Evolutionary conservation across 1,140 invertebrate species (phyloP).

Genomic region (Pseudomyrmex gracilis): DNA sequence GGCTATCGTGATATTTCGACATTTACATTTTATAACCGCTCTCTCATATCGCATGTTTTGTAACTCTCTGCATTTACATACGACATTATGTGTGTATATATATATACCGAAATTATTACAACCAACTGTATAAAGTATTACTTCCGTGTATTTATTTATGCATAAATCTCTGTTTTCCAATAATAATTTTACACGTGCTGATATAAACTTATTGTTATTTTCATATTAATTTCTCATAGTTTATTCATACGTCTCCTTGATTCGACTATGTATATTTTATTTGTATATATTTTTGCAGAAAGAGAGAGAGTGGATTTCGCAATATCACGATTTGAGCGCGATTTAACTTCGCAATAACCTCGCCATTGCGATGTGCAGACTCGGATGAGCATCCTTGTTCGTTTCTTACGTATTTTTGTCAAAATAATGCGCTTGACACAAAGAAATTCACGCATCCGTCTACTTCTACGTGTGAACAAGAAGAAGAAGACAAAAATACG

Average conservation of each 20-base stretch:
- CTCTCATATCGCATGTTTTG: not conserved
- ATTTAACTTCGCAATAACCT: slow-evolving; percentile 64
- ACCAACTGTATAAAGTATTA: not conserved
- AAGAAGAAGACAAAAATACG: slow-evolving; percentile 61
- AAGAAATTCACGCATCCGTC: slow-evolving; percentile 72
- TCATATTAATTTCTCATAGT: not conserved
- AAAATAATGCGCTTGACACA: slow-evolving; percentile 66
- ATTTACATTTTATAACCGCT: not conserved
- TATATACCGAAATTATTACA: not conserved
- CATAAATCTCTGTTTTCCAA: not conserved
- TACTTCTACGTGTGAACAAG: slow-evolving; percentile 65
- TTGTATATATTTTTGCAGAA: not conserved
- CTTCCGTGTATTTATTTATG: not conserved
- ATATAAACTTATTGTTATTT: slow-evolving; percentile 4
- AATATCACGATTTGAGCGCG: not conserved
- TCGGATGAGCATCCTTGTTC: slow-evolving; percentile 75
- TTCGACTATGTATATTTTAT: not conserved
- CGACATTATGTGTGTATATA: too few species aligned
- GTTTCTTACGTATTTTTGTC: slow-evolving; percentile 66
- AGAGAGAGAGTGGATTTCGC: not conserved
- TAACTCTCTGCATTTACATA: not conserved
- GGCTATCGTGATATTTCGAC: slow-evolving; percentile 58
- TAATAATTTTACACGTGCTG: not conserved
- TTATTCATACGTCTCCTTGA: not conserved
- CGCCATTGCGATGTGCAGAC: slow-evolving; percentile 80